Base-by-base conservation (phyloP, 1,140 invertebrate species). In the Eriosoma lanigerum region DNA sequence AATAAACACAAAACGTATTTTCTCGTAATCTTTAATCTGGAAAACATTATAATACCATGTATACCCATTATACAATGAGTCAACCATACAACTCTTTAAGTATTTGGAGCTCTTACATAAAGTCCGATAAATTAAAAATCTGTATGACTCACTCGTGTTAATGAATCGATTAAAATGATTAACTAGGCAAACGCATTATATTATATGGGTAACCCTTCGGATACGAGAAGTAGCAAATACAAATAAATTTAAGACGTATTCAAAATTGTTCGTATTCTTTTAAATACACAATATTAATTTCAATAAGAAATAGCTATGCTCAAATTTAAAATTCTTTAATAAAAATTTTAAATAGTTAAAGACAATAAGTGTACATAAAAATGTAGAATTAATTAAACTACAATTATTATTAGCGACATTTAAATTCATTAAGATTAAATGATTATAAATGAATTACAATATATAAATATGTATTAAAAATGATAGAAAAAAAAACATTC, bases 111-210 rank as follows among this genome's bases (percentile, higher is more conserved):
- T 19, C 26, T 52, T 13, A 54, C 26, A 73, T 9, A 19, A 73
- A 76, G 73, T 76, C 56, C 32, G 73, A 76, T 76, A 76, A 76
- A 60, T 60, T 76, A 26, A 19, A 58, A 76, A 76, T 58, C 32
- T 32, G 73, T 44, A 32, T 76, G 73, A 76, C 54, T 76, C 73
- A 76, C 13, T 24, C 54, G 32, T 54, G 64, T 24, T 68, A 68
- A 68, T 46, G 64, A 68, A 68, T 46, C 64, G 64, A 68, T 68
- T 68, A 68, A 68, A 68, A 68, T 46, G 32, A 68, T 68, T 46
- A 46, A 68, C 64, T 46, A 32, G 32, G 6, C n/a, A 24, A 46
- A 68, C 64, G 38, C 38, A 68, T 32, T 52, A 19, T 64, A n/a
- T 38, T 68, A 46, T 44, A 29, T 48, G 64, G 62, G 38, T 48